Evolutionary conservation across 2,888 invertebrate genomes (phyloP), one percentile per base, ranked within the genome.

Genomic region (Camptogramma bilineatum): DNA sequence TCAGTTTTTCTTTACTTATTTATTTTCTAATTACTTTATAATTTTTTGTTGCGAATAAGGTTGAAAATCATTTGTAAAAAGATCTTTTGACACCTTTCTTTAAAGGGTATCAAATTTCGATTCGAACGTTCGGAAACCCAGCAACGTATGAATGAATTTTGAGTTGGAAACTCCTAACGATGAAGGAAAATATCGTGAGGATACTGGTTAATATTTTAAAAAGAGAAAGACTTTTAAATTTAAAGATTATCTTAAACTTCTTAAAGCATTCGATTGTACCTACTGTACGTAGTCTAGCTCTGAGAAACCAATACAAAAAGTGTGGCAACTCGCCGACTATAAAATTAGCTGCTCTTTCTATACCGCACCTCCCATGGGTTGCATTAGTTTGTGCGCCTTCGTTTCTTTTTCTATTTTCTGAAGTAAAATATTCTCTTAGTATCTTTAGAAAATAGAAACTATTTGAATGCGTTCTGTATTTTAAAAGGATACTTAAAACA

Each of bases 301-400:
- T 39, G 34, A 34, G 13, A 39, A 39, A 39, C 34, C 34, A 39
- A 39, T 13, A 39, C 34, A 39, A 39, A 13, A 3, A 13, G 10
- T 13, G 34, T 13, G 13, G 13, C 13, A 13, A 13, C 34, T 39
- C 34, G 34, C 34, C 34, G 13, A 13, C 34, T 13, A 39, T 39
- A 39, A 39, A 39, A 39, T 39, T 39, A 39, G 34, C 34, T 39
- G 13, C 34, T 39, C 34, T 39, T 39, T 39, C 34, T 39, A 39
- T 39, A 39, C 34, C 34, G 34, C 34, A 39, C 13, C 34, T 39
- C 34, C 34, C 34, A 0, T 39, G 34, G 34, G 34, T 13, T 39
- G 34, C 34, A 39, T 39, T 39, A 39, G 34, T 39, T 39, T 39
- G 34, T 13, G 13, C 13, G 0, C 13, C 34, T 39, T 39, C 34